Evolutionary conservation across 1,140 invertebrate species (phyloP), one percentile per base, ranked within the genome.

Genomic region (Euborellia annulipes): DNA sequence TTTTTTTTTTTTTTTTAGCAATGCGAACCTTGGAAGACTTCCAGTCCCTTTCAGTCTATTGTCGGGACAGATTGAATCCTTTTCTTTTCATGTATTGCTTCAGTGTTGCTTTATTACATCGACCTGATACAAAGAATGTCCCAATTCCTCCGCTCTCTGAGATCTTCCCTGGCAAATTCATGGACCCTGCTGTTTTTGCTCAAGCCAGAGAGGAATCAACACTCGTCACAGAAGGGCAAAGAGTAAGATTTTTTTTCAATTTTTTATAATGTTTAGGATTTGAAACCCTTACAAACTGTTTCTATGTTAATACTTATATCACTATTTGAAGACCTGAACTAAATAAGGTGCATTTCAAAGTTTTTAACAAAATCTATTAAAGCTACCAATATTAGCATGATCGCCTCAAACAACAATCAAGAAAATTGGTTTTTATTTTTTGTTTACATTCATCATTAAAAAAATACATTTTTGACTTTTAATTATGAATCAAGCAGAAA

Each of bases 61-160:
- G 75, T 47, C 73, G 80, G 32, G 76, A 85, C 56, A 73, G 78
- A 17, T 60, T 85, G 23, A 85, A 85, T 59, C 76, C 81, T 0
- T 76, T 79, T 54, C 61, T 86, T 62, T 85, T 83, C 64, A 78
- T 82, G 58, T 85, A 86, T 56, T 75, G 76, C 6, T 62, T 78
- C 2, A 81, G 80, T 0, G 82, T 85, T 17, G 80, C 80, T 0
- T 64, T 85, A 20, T 55, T 85, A 36, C 79, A 85, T 67, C 75
- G 81, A 19, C 64, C 70, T 0, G 83, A 87, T 53, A 85, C 82
- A 0, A 78, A 78, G 55, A 67, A 77, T 43, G 45, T 85, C 2
- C 70, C 73, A 41, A 56, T 87, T 42, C 82, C 83, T 1, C 72
- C 75, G 0, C 71, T 85, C 36, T 67, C 70, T 30, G 74, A 82